phyloP scores from a whole-genome alignment of 2,888 invertebrate species.

The Nephrotoma guestfalica region DNA sequence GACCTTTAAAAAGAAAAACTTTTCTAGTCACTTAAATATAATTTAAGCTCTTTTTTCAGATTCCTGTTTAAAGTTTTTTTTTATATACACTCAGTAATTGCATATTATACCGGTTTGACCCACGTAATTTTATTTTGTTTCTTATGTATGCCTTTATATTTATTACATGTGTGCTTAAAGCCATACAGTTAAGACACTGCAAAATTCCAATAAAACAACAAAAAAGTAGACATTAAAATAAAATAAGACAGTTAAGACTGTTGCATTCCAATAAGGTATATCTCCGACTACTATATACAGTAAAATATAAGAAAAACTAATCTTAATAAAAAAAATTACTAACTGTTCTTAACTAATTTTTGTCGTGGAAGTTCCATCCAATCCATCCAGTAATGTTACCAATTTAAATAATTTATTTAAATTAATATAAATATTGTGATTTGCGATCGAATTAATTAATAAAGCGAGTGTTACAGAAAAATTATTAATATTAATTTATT shows the following conservation, averaged over 20 bases:
- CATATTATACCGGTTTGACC: slow-evolving; percentile 4
- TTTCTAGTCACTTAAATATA: neutral
- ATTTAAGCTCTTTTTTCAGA: neutral
- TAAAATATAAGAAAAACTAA: neutral
- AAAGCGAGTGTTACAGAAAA: neutral
- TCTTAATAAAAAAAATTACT: neutral
- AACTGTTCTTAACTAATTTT: neutral
- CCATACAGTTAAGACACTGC: neutral
- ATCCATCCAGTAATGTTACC: neutral
- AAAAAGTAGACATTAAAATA: neutral
- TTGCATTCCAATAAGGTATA: neutral
- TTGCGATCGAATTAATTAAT: neutral
- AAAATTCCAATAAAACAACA: neutral
- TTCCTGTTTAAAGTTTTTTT: slow-evolving; percentile 2
- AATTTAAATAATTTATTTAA: neutral
- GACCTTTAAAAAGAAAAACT: neutral
- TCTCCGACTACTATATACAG: neutral
- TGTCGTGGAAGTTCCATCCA: neutral
- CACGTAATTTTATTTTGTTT: neutral
- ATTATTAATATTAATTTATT: neutral
- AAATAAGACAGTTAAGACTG: neutral
- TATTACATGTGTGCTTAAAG: neutral
- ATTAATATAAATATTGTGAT: neutral
- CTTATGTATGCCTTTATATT: neutral
- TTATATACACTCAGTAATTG: neutral